Base-by-base conservation (phyloP, 2,888 invertebrate genomes). In the Zygothrica quintamaculata region DNA sequence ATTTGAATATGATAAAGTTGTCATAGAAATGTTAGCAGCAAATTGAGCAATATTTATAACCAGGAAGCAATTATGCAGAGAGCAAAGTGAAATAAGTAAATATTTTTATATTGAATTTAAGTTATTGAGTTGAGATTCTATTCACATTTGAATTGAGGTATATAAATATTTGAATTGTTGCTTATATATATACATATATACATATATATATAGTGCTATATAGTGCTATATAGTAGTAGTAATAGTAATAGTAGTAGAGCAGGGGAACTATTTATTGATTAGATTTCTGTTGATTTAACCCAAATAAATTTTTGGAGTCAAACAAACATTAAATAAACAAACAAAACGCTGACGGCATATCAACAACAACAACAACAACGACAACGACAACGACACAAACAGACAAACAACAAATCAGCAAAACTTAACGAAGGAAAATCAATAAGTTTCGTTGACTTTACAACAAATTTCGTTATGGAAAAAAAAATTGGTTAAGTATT, bases 261-360 rank as follows among this genome's bases (percentile, higher is more conserved):
- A n/a, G n/a, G n/a, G n/a, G n/a, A n/a, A n/a, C 76, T 75, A 72
- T 73, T 64, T 74, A 80, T 68, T 84, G 81, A 86, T 86, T 86
- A 74, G 61, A 53, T 48, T 78, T 57, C 43, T 82, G 78, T 82
- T 76, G 74, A 75, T 50, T 88, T 88, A 84, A 88, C 87, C 86
- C 75, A 87, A 87, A 87, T 84, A 73, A 85, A 78, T 78, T 72
- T 85, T 66, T n/a, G n/a, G 70, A 87, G 72, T 68, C 81, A 70
- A 70, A 67, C 76, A 86, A 88, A 87, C 77, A 88, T 74, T 76
- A 74, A 88, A 87, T 76, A 76, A 87, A 76, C 76, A 87, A 82
- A 82, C 68, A 81, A 62, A 43, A 67, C 42, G 31, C 39, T 15
- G 18, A 8, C 51, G 37, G 39, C 31, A 44, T 44, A n/a, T n/a